Evolutionary conservation across 1,140 invertebrate species (phyloP).

Genomic region (Panagrolaimus sp.): DNA sequence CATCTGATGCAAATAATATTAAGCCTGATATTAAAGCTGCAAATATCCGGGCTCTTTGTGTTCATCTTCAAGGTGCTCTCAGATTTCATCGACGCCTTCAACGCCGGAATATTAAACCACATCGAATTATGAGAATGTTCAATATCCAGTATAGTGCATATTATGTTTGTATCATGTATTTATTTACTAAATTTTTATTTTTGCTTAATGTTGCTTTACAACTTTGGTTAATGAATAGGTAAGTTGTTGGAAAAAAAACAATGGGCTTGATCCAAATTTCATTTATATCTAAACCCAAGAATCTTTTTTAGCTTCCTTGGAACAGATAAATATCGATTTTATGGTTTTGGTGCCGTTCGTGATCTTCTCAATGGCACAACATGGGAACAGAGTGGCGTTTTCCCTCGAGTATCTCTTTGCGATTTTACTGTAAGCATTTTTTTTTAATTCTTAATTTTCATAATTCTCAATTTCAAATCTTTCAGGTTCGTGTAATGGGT

Average conservation of each 20-base stretch:
- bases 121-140: slow-evolving; percentile 36
- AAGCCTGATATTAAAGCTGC: slow-evolving; percentile 44
- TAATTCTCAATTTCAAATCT: slow-evolving; percentile 9
- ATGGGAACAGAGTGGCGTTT: slow-evolving; percentile 58
- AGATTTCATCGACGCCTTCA: slow-evolving; percentile 45
- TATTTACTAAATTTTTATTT: slow-evolving; percentile 44
- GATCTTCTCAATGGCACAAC: slow-evolving; percentile 45
- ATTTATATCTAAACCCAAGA: background rate
- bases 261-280: no score
- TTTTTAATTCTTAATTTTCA: background rate
- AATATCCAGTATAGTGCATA: slow-evolving; percentile 47
- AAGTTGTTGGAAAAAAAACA: no score
- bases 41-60: slow-evolving; percentile 37
- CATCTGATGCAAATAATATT: slow-evolving; percentile 47
- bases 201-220: slow-evolving; percentile 32
- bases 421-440: slow-evolving; percentile 60
- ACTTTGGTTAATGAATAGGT: slow-evolving; percentile 20
- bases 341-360: slow-evolving; percentile 45
- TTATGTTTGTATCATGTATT: slow-evolving; percentile 49
- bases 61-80: slow-evolving; percentile 32
- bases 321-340: slow-evolving; percentile 35
- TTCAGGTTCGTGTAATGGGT: slow-evolving; percentile 21
- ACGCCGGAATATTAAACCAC: slow-evolving; percentile 39
- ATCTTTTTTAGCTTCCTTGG: slow-evolving; percentile 38
- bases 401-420: slow-evolving; percentile 62